Base-by-base conservation (phyloP, 2,888 invertebrate genomes). In the Cistogaster globosa region DNA sequence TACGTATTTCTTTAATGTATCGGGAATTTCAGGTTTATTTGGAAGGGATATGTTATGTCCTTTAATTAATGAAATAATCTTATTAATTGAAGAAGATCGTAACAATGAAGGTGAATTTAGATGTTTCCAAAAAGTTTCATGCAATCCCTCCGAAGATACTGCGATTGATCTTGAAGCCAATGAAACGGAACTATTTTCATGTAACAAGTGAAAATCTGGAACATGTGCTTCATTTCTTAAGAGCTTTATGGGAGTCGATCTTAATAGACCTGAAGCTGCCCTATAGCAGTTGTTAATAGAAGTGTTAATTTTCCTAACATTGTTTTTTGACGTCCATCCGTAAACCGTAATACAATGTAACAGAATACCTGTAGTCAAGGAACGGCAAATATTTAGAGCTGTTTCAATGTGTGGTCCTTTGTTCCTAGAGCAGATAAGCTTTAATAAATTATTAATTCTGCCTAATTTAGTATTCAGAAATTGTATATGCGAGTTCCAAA, bases 111-210 rank as follows among this genome's bases (percentile, higher is more conserved):
- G 26, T 26, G n/a, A 38, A 38, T 38, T 38, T 11, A 38, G 1
- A 38, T 38, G 14, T 8, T 38, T 69, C 69, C 69, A 69, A 55
- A 69, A 69, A 57, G 38, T 20, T 3, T 57, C 42, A 69, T 69
- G 69, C 42, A 69, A n/a, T n/a, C 42, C 69, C 53, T 57, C 69
- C 16, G 38, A 57, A 4, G 11, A 11, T n/a, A 53, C 48, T 14
- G 68, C 32, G 8, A 53, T 53, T 5, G 53, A 26, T 51, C 38
- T 53, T 1, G 57, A 57, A 42, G 57, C 57, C 42, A 69, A 8
- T 9, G 36, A 38, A 57, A 53, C 69, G 5, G 57, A 57, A 38
- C 20, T 55, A n/a, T 55, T 68, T 16, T 68, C 55, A 11, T 18
- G 9, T 55, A 26, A 45, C 8, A 22, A 12, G 20, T 60, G 20